Conservation (phyloP, 2,888 invertebrate species). For the Pollenia amentaria region DNA sequence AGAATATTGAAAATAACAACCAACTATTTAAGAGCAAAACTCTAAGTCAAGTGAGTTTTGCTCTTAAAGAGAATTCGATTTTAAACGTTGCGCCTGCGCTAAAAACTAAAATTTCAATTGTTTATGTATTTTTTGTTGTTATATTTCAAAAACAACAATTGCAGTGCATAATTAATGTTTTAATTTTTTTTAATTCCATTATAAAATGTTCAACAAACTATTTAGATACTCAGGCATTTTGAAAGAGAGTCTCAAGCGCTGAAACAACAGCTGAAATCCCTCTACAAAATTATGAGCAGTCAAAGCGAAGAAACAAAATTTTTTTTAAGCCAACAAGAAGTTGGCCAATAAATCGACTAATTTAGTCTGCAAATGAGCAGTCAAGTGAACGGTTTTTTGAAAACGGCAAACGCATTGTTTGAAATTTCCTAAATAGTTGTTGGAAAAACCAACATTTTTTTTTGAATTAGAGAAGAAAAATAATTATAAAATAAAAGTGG, state of each 20-base stretch:
- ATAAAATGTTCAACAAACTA: not conserved
- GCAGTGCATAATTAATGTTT: not conserved
- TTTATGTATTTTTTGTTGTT: not conserved
- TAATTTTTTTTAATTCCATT: not conserved
- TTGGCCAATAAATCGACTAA: slow-evolving; percentile 81
- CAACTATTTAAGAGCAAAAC: slow-evolving; percentile 58
- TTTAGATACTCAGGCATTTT: not conserved
- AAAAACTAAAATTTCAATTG: slow-evolving; percentile 8
- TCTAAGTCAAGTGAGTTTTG: too few relatives aligned
- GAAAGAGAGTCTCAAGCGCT: slow-evolving; percentile 54
- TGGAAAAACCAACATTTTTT: slow-evolving; percentile 70
- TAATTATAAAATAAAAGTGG: slow-evolving; percentile 10
- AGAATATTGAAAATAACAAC: slow-evolving; percentile 61
- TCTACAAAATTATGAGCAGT: not conserved
- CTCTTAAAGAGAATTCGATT: slow-evolving; percentile 60
- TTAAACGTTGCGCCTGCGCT: slow-evolving; percentile 41
- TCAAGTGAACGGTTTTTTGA: slow-evolving; percentile 81
- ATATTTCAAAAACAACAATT: not conserved
- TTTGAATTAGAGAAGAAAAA: slow-evolving; percentile 38
- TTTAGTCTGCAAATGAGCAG: slow-evolving; percentile 84
- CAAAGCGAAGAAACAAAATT: slow-evolving; percentile 16
- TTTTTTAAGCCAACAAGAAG: slow-evolving; percentile 78
- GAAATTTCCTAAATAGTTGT: slow-evolving; percentile 60
- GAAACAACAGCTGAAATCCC: slow-evolving; percentile 60
- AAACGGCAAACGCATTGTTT: slow-evolving; percentile 61